Evolutionary conservation across 1,140 invertebrate species (phyloP), one percentile per base, ranked within the genome.

Genomic region (Drosophila santomea): DNA sequence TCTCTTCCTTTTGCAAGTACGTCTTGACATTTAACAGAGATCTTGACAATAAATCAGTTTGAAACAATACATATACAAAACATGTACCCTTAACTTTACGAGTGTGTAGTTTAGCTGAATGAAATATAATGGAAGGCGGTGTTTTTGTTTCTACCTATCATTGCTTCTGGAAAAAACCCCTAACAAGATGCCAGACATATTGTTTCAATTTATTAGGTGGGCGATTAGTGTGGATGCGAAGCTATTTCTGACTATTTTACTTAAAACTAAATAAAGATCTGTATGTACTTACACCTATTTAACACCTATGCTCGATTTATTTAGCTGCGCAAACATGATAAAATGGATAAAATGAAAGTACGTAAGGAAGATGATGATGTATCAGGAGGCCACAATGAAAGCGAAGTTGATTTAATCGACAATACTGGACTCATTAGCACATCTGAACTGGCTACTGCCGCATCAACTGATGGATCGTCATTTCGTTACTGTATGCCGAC

Each of bases 401-500:
- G 43, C 48, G 68, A 62, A 43, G 32, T 45, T 52, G 52, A 43
- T 52, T 57, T 41, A 23, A 35, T 39, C 35, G 47, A 43, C 47
- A 58, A 47, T 52, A 54, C 45, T 51, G 80, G 54, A 66, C 7
- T 57, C 28, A 60, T 47, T 50, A 48, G 28, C 51, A 64, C 61
- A 61, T 15, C 56, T 35, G 78, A 85, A 38, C 81, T 72, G 68
- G 41, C 56, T 23, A 38, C 15, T 58, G 54, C 64, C n/a, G 17
- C 72, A 63, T 78, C 79, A 58, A 77, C 59, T 51, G 59, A 74
- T 93, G 92, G 93, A 90, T 74, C 85, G 11, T 55, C 85, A 45
- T 94, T 93, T 86, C 93, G 93, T 86, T 94, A 93, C 92, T 94
- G 93, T 93, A 94, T 94, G 93, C 93, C 93, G 84, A 93, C 93